A percentile compares a stretch with the other conserved stretches of the same genome.
phyloP scores from a whole-genome alignment of 2,113 vertebrate genomes.

The Natator depressus region DNA sequence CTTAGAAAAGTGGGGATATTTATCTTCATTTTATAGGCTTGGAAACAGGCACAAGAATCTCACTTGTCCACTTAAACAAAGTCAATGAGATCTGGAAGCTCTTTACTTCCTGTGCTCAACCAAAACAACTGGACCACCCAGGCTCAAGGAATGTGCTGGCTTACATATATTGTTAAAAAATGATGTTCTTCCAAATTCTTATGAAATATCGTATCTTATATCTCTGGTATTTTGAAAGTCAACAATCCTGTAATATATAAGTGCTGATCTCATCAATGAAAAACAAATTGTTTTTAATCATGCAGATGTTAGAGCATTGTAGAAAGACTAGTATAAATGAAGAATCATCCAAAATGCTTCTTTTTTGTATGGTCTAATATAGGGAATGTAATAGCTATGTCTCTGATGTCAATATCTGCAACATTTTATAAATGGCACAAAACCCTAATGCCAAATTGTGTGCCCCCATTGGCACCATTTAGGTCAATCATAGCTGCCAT shows the following conservation, averaged over 20 bases:
- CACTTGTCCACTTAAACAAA: not conserved
- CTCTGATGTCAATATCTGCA: not conserved
- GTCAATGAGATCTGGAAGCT: not conserved
- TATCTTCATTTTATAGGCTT: not conserved
- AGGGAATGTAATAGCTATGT: not conserved
- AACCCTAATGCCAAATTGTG: not conserved
- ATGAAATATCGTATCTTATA: not conserved
- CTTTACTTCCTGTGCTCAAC: not conserved
- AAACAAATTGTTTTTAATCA: not conserved
- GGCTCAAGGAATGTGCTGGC: not conserved
- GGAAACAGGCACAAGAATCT: not conserved
- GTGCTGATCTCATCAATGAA: not conserved
- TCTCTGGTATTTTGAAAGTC: not conserved
- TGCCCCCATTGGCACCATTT: not conserved
- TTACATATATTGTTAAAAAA: not conserved
- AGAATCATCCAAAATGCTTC: not conserved
- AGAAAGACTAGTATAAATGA: not conserved
- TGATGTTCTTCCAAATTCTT: not conserved
- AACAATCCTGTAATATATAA: not conserved
- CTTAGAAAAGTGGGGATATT: not conserved
- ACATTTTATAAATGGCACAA: not conserved
- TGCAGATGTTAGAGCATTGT: not conserved
- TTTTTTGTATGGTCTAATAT: not conserved
- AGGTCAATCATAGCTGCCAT: not conserved
- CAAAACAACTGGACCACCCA: not conserved